Percentiles rank a stretch among this genome's conserved stretches.
These are phyloP conservation scores for Metaphire vulgaris DNA, from an alignment of 1,140 invertebrate genomes.

Conservation along the genomic window DNA sequence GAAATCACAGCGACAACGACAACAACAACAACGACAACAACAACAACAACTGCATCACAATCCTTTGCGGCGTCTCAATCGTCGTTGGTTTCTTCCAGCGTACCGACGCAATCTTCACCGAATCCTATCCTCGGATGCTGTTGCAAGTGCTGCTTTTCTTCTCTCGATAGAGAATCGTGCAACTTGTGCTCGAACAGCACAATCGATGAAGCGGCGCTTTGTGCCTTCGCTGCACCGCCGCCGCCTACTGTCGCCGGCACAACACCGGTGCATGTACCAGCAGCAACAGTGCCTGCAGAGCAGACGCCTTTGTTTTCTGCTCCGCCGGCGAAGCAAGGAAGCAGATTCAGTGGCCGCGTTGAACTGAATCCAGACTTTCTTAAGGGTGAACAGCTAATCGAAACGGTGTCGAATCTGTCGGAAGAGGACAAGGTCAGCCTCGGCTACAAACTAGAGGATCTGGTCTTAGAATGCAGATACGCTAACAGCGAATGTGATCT, in stretches of 20 bases:
- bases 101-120: too few relatives aligned
- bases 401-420: neutral
- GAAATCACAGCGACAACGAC: neutral
- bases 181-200: neutral
- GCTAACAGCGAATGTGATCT: slow-evolving; percentile 8
- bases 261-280: neutral
- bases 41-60: neutral
- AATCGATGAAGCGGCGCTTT: neutral
- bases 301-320: too few relatives aligned
- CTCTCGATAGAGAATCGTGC: neutral
- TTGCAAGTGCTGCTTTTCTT: neutral
- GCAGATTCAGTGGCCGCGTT: neutral
- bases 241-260: too few relatives aligned
- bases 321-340: neutral
- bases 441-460: slow-evolving; percentile 14
- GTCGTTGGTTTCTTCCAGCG: too few relatives aligned
- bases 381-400: slow-evolving; percentile 7
- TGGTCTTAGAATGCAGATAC: slow-evolving; percentile 18
- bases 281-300: too few relatives aligned
- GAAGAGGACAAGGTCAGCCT: neutral
- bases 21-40: neutral
- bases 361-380: slow-evolving; percentile 1
- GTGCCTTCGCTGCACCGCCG: neutral
- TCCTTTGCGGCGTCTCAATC: neutral
- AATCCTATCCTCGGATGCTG: too few relatives aligned